Percentiles rank a stretch among this genome's conserved stretches.
These are phyloP conservation scores for Apodemus sylvaticus DNA, from an alignment of 2,113 vertebrate species.

Conservation along the genomic window DNA sequence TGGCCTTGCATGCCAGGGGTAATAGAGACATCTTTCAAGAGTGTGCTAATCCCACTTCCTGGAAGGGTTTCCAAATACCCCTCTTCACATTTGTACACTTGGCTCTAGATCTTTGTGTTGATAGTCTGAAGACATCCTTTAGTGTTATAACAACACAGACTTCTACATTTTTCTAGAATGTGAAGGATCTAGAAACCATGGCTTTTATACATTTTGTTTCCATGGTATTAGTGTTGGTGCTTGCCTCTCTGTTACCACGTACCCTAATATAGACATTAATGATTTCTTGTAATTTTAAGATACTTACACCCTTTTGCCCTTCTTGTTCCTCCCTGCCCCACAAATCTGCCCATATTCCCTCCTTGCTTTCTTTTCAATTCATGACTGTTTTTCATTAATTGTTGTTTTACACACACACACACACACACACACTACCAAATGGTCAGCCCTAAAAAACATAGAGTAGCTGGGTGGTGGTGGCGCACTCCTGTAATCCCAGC, in stretches of 20 bases:
- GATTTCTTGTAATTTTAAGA: neutral
- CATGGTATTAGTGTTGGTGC: neutral
- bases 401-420: neutral
- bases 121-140: neutral
- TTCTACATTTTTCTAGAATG: constrained; percentile 9
- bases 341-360: neutral
- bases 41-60: constrained; percentile 65
- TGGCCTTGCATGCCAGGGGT: neutral
- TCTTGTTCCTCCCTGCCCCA: neutral
- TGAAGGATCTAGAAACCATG: neutral
- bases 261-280: neutral
- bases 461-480: no score
- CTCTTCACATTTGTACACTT: neutral
- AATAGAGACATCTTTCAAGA: constrained; percentile 26
- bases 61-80: neutral
- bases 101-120: neutral
- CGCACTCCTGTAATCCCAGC: no score
- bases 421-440: neutral
- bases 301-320: neutral
- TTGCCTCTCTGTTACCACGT: neutral
- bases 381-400: neutral
- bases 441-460: neutral
- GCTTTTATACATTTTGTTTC: neutral
- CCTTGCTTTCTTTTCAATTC: neutral
- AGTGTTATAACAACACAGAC: neutral